A percentile compares a stretch with the other conserved stretches of the same genome.
Evolutionary conservation across 2,888 invertebrate species (phyloP).

Genomic region (Aspidiotus destructor): DNA sequence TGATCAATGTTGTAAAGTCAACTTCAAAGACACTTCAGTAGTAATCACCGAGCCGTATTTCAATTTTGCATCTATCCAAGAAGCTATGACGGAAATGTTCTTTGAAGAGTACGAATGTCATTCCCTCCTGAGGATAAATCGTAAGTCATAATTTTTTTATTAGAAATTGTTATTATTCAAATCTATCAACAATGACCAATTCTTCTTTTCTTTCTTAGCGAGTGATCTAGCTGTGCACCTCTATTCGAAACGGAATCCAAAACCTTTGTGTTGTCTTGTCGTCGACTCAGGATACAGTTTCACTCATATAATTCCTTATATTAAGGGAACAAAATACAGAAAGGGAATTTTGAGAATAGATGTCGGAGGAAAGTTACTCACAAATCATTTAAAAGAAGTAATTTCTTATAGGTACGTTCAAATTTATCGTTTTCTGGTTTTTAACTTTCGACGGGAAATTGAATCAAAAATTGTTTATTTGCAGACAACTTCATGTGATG

Average conservation of each 20-base stretch:
- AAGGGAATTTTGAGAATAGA: conserved; percentile 73
- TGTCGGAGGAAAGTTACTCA: conserved; percentile 91
- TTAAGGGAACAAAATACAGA: conserved; percentile 58
- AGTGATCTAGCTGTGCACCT: conserved; percentile 69
- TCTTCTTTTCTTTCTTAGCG: conserved; percentile 43
- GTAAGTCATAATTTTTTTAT: conserved; percentile 38
- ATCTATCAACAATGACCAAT: not conserved
- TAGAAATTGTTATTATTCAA: not conserved
- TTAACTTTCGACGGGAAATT: not conserved
- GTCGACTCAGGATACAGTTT: conserved; percentile 94
- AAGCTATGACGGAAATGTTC: conserved; percentile 88
- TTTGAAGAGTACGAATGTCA: conserved; percentile 95
- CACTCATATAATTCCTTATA: conserved; percentile 86
- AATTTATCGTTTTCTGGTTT: not conserved
- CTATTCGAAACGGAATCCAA: conserved; percentile 50
- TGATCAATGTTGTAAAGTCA: conserved; percentile 69
- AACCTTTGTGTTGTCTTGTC: conserved; percentile 59
- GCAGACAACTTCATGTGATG: conserved; percentile 90
- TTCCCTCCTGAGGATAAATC: conserved; percentile 65
- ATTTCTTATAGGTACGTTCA: conserved; percentile 68
- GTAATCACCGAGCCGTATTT: conserved; percentile 90
- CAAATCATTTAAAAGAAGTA: conserved; percentile 95
- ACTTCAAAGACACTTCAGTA: conserved; percentile 65
- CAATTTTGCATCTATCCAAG: conserved; percentile 85
- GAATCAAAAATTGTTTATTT: conserved; percentile 27